Evolutionary conservation across 2,888 invertebrate genomes (phyloP).

Genomic region (Synanthedon tipuliformis): DNA sequence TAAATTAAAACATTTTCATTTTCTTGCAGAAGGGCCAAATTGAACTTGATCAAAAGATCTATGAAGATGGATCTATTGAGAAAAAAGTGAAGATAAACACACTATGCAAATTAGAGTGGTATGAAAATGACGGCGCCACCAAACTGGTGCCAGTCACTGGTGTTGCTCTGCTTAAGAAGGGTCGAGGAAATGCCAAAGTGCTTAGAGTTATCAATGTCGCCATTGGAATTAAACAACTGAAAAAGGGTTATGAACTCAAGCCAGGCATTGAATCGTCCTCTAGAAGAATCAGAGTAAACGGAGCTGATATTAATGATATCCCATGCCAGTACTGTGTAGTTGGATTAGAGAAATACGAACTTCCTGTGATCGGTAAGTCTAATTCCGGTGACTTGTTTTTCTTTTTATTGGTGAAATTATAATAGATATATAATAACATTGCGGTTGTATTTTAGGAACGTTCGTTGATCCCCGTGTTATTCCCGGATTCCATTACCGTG

Average conservation of each 20-base stretch:
- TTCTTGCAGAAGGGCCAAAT: conserved; percentile 56
- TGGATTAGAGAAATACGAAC: conserved; percentile 74
- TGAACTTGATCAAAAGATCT: conserved; percentile 56
- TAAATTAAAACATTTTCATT: conserved; percentile 1
- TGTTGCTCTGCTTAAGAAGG: conserved; percentile 66
- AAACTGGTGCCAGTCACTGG: conserved; percentile 72
- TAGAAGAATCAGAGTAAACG: conserved; percentile 72
- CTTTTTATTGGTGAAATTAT: not conserved
- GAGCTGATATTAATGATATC: conserved; percentile 73
- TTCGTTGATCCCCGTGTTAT: conserved; percentile 78
- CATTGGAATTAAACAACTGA: conserved; percentile 65
- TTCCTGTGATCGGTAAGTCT: conserved; percentile 76
- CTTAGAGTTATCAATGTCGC: conserved; percentile 70
- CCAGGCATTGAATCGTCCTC: conserved; percentile 75
- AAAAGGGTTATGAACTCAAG: conserved; percentile 71
- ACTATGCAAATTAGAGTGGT: conserved; percentile 77
- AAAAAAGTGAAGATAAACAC: conserved; percentile 73
- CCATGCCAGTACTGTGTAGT: conserved; percentile 75
- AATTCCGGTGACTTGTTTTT: not conserved
- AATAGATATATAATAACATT: not conserved
- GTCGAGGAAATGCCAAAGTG: conserved; percentile 61
- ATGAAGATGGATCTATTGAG: conserved; percentile 61
- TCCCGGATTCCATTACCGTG: conserved; percentile 79
- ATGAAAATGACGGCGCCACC: conserved; percentile 72
- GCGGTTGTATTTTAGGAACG: conserved; percentile 62